Base-by-base conservation (phyloP, 2,113 vertebrate genomes). In the Malurus alboscapulatus region DNA sequence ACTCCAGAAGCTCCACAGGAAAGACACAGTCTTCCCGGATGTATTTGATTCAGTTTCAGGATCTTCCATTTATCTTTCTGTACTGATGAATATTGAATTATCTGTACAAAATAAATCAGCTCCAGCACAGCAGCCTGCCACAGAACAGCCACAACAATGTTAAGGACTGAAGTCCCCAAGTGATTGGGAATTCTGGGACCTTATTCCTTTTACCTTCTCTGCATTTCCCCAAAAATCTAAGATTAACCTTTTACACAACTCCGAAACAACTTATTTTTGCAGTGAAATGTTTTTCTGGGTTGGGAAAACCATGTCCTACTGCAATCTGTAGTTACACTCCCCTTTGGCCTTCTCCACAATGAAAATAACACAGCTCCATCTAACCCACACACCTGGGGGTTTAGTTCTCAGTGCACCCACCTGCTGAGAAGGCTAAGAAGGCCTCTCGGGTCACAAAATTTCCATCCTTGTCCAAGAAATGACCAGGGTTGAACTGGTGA, bases 381-480 rank as follows among this genome's bases (percentile, higher is more conserved):
- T 63, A 67, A 58, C 17, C 16, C 36, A 51, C 22, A 21, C 19
- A 54, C 21, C 22, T 1, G 1, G 30, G 1, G 30, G 12, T 24
- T 54, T n/a, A 62, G n/a, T 15, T 61, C 34, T 20, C 40, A 42
- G 32, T 25, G 24, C 19, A 55, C 26, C 40, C 54, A 97, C 97
- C 96, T 86, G 94, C 88, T 76, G 97, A 97, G 76, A 98, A 97
- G 38, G 91, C 88, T 57, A 97, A 76, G 74, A 96, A 96, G 14
- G 96, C 96, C 30, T 97, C 95, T 40, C 34, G 91, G 36, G 51
- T 63, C 57, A 93, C 62, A 51, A 97, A 97, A 75, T 95, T 97
- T 86, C 96, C 97, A 63, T 81, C 59, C 40, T 92, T 80, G 76
- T 97, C 96, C 91, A 97, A 93, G 75, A 97, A 97, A 71, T 97